phyloP scores from a whole-genome alignment of 2,888 invertebrate species.

The Epicampocera succincta region DNA sequence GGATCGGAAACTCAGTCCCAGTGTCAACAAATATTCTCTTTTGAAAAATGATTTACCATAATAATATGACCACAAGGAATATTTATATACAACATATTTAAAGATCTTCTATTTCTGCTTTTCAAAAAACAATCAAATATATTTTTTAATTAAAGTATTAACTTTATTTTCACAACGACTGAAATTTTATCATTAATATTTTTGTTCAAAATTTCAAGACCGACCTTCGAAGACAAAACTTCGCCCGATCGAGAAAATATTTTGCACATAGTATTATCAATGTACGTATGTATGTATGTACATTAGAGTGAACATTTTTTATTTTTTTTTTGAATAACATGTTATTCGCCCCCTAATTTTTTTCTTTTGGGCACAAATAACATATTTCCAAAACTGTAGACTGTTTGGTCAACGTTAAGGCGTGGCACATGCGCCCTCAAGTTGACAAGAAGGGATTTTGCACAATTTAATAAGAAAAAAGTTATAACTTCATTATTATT shows the following conservation, averaged over 20 bases:
- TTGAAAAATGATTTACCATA: background rate
- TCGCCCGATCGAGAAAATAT: background rate
- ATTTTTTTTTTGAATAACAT: too few species aligned
- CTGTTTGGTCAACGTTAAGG: too few species aligned
- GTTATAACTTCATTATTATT: too few species aligned
- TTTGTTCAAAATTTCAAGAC: background rate
- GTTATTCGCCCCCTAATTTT: too few species aligned
- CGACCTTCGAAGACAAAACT: background rate
- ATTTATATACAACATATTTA: conserved; percentile 4
- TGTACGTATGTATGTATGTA: too few species aligned
- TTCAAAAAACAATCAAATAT: background rate
- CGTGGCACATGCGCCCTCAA: too few species aligned
- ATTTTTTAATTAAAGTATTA: background rate
- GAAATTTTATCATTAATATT: background rate
- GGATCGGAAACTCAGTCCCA: too few species aligned
- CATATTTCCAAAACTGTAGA: too few species aligned
- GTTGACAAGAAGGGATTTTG: too few species aligned
- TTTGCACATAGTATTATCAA: background rate
- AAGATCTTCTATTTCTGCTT: background rate
- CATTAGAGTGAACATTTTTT: too few species aligned
- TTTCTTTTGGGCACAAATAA: too few species aligned
- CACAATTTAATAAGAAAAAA: too few species aligned
- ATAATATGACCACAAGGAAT: background rate
- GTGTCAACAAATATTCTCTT: background rate
- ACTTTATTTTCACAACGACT: background rate